Conservation (phyloP, 2,113 vertebrate species). For the Rana temporaria region DNA sequence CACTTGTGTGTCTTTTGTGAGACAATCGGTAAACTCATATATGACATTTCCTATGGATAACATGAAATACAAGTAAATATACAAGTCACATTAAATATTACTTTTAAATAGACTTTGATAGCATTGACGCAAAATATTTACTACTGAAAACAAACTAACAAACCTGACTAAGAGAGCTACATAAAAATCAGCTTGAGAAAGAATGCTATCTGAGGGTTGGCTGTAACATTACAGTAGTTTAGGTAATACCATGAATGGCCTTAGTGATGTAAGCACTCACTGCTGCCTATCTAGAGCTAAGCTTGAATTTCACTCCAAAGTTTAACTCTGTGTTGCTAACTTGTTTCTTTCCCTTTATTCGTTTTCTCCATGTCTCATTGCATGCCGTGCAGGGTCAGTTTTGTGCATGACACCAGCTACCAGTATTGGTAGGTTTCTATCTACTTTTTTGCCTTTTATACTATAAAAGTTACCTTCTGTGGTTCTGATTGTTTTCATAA, state of each 20-base stretch:
- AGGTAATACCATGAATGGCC: slow-evolving; percentile 69
- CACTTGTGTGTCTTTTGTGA: no score
- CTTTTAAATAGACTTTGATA: no score
- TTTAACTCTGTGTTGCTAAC: slow-evolving; percentile 87
- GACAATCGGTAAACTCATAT: no score
- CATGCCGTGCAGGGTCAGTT: slow-evolving; percentile 97
- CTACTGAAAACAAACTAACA: no score
- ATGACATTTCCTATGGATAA: no score
- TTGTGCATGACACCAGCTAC: slow-evolving; percentile 99
- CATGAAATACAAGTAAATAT: no score
- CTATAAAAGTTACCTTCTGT: slow-evolving; percentile 57
- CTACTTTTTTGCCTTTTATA: slow-evolving; percentile 83
- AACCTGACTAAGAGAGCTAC: no score
- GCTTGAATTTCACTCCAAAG: slow-evolving; percentile 82
- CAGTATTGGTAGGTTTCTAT: slow-evolving; percentile 98
- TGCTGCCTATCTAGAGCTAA: slow-evolving; percentile 76
- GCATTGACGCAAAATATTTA: no score
- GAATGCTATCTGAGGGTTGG: background rate
- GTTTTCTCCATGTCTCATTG: slow-evolving; percentile 82
- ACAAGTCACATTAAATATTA: no score
- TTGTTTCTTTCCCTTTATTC: slow-evolving; percentile 85
- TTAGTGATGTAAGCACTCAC: slow-evolving; percentile 76
- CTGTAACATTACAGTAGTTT: background rate
- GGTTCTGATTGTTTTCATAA: slow-evolving; percentile 53
- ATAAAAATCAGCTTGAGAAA: no score